phyloP scores from a whole-genome alignment of 2,797 vertebrate species.

The Vireo griseus region DNA sequence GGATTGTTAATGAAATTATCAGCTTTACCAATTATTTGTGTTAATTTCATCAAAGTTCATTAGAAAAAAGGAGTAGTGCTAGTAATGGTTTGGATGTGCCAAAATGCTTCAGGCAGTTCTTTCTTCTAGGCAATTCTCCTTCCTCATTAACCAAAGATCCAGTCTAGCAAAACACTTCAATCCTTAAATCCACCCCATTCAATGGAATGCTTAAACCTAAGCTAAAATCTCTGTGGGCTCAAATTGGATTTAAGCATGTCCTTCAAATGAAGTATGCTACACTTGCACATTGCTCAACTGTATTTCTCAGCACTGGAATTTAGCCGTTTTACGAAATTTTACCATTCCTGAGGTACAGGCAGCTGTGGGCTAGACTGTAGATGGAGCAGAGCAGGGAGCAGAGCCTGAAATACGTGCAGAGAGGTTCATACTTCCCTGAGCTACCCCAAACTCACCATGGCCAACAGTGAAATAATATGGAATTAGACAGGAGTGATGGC shows the following conservation, averaged over 20 bases:
- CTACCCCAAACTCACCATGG: not conserved
- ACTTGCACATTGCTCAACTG: not conserved
- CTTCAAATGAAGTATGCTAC: conserved; percentile 9
- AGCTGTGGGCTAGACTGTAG: not conserved
- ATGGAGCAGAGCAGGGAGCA: not conserved
- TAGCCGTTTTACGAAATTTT: not conserved
- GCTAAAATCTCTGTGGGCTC: conserved; percentile 7
- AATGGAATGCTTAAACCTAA: conserved; percentile 4
- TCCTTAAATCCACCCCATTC: conserved; percentile 40
- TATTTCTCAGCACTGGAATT: not conserved
- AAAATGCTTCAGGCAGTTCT: not conserved
- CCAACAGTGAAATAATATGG: not conserved
- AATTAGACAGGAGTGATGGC: not conserved
- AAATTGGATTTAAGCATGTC: conserved; percentile 20
- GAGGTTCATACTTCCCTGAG: not conserved
- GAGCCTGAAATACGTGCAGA: not conserved
- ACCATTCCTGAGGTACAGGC: not conserved
- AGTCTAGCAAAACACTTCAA: conserved; percentile 31
- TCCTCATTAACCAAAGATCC: conserved; percentile 10
- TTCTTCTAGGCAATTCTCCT: not conserved
- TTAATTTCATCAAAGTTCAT: not conserved
- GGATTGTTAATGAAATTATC: not conserved
- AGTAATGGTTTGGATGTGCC: not conserved
- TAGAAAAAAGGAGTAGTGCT: not conserved
- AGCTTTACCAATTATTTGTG: not conserved